A percentile compares a stretch with the other conserved stretches of the same genome.
phyloP scores from a whole-genome alignment of 2,888 invertebrate species.

The Kryphioiulus occultus region DNA sequence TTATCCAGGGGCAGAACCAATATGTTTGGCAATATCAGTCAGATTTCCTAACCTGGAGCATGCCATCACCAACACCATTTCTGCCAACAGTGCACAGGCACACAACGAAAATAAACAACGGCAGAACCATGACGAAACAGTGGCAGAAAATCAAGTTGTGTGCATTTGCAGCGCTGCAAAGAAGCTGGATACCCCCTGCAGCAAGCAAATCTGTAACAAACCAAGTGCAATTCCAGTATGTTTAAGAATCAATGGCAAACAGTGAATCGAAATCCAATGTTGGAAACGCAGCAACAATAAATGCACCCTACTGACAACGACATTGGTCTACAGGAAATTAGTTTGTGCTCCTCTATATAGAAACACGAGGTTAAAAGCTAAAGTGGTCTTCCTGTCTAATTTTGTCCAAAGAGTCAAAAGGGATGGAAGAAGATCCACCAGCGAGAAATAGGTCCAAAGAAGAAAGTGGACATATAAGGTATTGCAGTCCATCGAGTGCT shows the following conservation, averaged over 20 bases:
- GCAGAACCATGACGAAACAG: background rate
- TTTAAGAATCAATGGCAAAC: conserved; percentile 45
- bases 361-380: background rate
- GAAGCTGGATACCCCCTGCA: background rate
- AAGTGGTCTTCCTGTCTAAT: conserved; percentile 10
- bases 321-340: conserved; percentile 41
- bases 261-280: conserved; percentile 36
- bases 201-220: background rate
- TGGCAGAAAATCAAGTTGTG: background rate
- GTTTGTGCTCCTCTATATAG: background rate
- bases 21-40: background rate
- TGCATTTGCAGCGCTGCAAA: background rate
- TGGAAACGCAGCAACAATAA: conserved; percentile 38
- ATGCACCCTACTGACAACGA: conserved; percentile 39
- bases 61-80: background rate
- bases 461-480: background rate
- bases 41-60: conserved; percentile 9
- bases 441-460: background rate
- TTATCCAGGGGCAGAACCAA: background rate
- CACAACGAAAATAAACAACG: background rate
- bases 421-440: background rate
- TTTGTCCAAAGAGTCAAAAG: background rate
- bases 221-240: conserved; percentile 41
- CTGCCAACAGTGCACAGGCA: background rate
- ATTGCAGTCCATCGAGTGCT: background rate